These are phyloP conservation scores for Cheilinus undulatus DNA, from an alignment of 2,113 vertebrate genomes.

Conservation along the genomic window DNA sequence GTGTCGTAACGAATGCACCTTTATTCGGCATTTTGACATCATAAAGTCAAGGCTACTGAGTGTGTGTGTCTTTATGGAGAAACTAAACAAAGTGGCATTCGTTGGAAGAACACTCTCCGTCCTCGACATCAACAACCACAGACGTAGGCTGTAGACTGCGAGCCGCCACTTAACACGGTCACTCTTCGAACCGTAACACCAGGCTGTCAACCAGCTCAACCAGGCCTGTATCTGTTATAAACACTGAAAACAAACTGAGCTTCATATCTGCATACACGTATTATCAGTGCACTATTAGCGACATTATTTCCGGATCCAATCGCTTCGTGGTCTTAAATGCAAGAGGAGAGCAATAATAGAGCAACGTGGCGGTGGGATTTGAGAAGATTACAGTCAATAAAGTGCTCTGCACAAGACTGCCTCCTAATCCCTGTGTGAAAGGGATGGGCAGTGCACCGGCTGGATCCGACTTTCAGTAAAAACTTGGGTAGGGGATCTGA, in stretches of 20 bases:
- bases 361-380: conserved; percentile 71
- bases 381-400: conserved; percentile 72
- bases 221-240: conserved; percentile 36
- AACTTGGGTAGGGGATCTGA: conserved; percentile 31
- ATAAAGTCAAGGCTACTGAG: too few relatives aligned
- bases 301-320: conserved; percentile 23
- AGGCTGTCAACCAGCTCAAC: not conserved
- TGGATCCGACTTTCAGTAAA: conserved; percentile 30
- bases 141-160: too few relatives aligned
- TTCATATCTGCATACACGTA: not conserved
- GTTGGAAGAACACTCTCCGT: too few relatives aligned
- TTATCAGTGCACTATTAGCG: not conserved
- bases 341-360: conserved; percentile 13
- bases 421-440: conserved; percentile 70
- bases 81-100: too few relatives aligned
- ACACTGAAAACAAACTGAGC: conserved; percentile 7
- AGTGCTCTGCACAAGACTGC: conserved; percentile 57
- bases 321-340: conserved; percentile 15
- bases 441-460: conserved; percentile 57
- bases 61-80: too few relatives aligned
- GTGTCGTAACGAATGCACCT: too few relatives aligned
- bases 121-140: too few relatives aligned
- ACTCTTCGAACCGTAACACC: too few relatives aligned
- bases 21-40: too few relatives aligned
- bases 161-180: too few relatives aligned